These are phyloP conservation scores for Cottoperca gobio DNA, from an alignment of 2,797 vertebrate species.

Conservation along the genomic window DNA sequence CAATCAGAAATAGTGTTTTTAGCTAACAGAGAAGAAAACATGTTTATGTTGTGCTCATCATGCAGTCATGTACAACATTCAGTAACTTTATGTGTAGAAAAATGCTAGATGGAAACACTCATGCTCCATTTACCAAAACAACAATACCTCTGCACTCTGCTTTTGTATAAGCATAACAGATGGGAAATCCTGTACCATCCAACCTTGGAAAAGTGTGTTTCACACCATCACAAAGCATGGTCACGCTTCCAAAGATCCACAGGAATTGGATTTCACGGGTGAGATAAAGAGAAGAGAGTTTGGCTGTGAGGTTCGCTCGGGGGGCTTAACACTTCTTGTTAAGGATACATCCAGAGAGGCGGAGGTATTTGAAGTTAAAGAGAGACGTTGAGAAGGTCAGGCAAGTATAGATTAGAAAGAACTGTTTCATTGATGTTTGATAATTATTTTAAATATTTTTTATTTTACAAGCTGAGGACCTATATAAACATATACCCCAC, in stretches of 20 bases:
- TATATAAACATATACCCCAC: neutral
- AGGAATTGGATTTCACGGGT: slow-evolving; percentile 74
- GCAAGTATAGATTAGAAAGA: slow-evolving; percentile 34
- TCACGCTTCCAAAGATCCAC: slow-evolving; percentile 49
- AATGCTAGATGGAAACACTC: neutral
- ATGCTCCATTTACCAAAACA: slow-evolving; percentile 19
- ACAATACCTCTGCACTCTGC: slow-evolving; percentile 16
- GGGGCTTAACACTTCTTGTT: slow-evolving; percentile 55
- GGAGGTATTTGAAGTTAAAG: slow-evolving; percentile 26
- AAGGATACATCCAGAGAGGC: slow-evolving; percentile 34
- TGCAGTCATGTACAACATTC: neutral
- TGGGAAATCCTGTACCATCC: slow-evolving; percentile 31
- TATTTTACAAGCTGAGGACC: neutral
- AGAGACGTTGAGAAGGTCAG: slow-evolving; percentile 49
- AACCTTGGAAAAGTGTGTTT: slow-evolving; percentile 56
- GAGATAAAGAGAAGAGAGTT: slow-evolving; percentile 60
- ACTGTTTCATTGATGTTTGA: slow-evolving; percentile 2
- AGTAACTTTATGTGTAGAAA: neutral
- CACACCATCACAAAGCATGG: slow-evolving; percentile 54
- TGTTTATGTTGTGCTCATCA: neutral
- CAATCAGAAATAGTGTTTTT: neutral
- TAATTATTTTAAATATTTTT: neutral
- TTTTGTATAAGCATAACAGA: slow-evolving; percentile 18
- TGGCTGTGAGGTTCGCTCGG: slow-evolving; percentile 45
- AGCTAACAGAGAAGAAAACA: neutral